These are phyloP conservation scores for Siphonodentalium dalli DNA, from an alignment of 2,888 invertebrate genomes.

Conservation along the genomic window DNA sequence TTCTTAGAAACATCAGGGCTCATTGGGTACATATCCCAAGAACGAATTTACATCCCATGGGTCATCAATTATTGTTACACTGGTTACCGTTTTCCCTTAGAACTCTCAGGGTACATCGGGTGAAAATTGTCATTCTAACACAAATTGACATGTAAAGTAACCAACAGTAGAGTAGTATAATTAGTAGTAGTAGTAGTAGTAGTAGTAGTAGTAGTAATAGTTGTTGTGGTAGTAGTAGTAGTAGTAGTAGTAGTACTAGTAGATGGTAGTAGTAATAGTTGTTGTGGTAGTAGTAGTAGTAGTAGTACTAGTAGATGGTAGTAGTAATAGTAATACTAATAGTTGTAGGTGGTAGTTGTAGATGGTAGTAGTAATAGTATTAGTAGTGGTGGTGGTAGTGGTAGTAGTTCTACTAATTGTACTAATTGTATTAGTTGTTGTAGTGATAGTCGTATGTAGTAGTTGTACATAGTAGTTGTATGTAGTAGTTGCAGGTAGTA, in stretches of 20 bases:
- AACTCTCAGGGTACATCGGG: too few species aligned
- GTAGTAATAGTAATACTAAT: conserved; percentile 11
- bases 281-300: conserved; percentile 12
- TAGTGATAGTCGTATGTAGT: too few species aligned
- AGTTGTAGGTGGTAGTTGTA: conserved; percentile 5
- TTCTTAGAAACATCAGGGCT: too few species aligned
- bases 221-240: conserved; percentile 7
- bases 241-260: conserved; percentile 14
- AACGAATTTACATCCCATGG: too few species aligned
- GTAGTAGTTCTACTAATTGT: not conserved
- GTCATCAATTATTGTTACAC: too few species aligned
- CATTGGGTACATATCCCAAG: too few species aligned
- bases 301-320: conserved; percentile 11
- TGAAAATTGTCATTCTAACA: too few species aligned
- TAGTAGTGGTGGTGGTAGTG: conserved; percentile 4
- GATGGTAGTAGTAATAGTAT: conserved; percentile 7
- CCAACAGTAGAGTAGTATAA: conserved; percentile 16
- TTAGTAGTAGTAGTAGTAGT: conserved; percentile 16
- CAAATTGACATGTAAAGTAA: too few species aligned
- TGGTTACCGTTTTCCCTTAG: too few species aligned
- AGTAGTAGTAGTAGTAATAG: conserved; percentile 16
- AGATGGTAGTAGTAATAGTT: conserved; percentile 8
- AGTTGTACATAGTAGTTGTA: too few species aligned
- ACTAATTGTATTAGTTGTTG: too few species aligned
- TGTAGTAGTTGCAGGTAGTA: too few species aligned